Evolutionary conservation across 2,888 invertebrate genomes (phyloP), one percentile per base, ranked within the genome.

Genomic region (Rhabditophanes sp.): DNA sequence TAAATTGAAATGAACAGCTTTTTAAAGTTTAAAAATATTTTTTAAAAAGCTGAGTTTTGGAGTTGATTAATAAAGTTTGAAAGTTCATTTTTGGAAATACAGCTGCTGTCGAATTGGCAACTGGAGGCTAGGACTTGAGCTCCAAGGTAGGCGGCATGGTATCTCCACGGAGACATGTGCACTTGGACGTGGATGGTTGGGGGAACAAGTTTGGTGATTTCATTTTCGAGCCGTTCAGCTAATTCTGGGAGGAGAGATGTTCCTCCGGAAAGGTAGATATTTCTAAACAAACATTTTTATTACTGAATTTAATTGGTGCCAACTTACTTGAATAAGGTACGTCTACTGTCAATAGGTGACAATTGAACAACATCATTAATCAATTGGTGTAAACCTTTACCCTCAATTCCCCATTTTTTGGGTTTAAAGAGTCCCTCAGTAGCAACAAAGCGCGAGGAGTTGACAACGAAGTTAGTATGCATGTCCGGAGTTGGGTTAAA

Each of bases 71-170:
- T n/a, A n/a, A n/a, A n/a, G n/a, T n/a, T n/a, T n/a, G n/a, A n/a
- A n/a, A n/a, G n/a, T n/a, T n/a, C n/a, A n/a, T n/a, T n/a, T n/a
- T n/a, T n/a, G n/a, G n/a, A n/a, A n/a, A n/a, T n/a, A n/a, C n/a
- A n/a, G n/a, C n/a, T n/a, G n/a, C n/a, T n/a, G n/a, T n/a, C n/a
- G n/a, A n/a, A n/a, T n/a, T n/a, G n/a, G n/a, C n/a, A n/a, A n/a
- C n/a, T n/a, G 8, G 50, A 48, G 7, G 53, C 51, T 24, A 59
- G 45, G 18, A 70, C 66, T 39, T 72, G 72, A 2, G 73, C 73
- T n/a, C 75, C 75, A 24, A 75, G 64, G 55, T 69, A 75, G 2
- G 74, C 71, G 11, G 73, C 70, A 53, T 75, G 74, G 48, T 73
- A 72, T 6, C 74, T 63, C 59, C 73, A 72, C 1, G 73, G 72